Evolutionary conservation across 2,888 invertebrate genomes (phyloP), one percentile per base, ranked within the genome.

Genomic region (Diloba caeruleocephala): DNA sequence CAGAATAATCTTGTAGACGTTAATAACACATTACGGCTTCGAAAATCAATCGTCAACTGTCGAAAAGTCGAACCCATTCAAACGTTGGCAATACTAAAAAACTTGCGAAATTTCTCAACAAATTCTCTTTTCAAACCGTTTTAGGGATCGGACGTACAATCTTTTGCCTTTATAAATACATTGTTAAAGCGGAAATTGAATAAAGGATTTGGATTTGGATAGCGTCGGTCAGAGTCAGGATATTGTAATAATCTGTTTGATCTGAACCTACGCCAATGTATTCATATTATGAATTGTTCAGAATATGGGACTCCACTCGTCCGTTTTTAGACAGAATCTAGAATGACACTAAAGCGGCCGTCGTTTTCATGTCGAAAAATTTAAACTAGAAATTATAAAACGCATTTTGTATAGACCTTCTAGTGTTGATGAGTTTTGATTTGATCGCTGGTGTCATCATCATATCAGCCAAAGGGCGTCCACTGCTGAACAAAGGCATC

Each of bases 131-230:
- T 42, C 13, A n/a, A 28, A 54, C 23, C 23, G 12, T 59, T 51
- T 46, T 32, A 10, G 12, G 15, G 7, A 26, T 17, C 10, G 12
- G 12, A 42, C 14, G 46, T 46, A 43, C 33, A 59, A 51, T 54
- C 29, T 43, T 64, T 53, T 59, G 1, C 44, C 36, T 41, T 49
- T 25, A 25, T 34, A 64, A 32, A 29, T 68, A 51, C 21, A 5
- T 25, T 32, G 44, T 61, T 48, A 37, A 50, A 49, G 37, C 70
- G 65, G 60, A 65, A 60, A 67, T 70, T 70, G 42, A 67, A 65
- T 60, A 52, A 70, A 53, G 66, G 56, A 14, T 59, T 65, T 34
- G 39, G 45, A 52, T 59, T 52, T 21, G 33, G 48, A 56, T 51
- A 48, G 28, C 23, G 14, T 17, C 23, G 26, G 23, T 6, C 37